Evolutionary conservation across 2,113 vertebrate species (phyloP), one percentile per base, ranked within the genome.

Genomic region (Propithecus coquereli): DNA sequence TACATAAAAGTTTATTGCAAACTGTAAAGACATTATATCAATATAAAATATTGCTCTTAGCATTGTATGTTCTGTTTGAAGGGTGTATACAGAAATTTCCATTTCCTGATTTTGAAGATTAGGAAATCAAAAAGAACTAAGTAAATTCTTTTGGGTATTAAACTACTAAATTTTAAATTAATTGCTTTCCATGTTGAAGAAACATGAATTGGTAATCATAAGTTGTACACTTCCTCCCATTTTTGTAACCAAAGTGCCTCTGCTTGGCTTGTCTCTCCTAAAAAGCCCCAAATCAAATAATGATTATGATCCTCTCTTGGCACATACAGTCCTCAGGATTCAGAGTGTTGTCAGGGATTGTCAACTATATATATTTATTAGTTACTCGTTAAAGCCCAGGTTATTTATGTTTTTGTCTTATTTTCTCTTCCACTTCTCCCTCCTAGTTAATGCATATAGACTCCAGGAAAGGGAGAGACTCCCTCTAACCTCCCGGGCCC

Each of bases 101-200:
- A 87, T 90, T 95, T 94, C 79, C 63, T 95, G 17, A 87, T 81
- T 63, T 91, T 86, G 52, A 87, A 57, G 37, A 94, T 91, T 12
- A 94, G 65, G 52, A 80, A 93, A 70, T 86, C n/a, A 86, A 52
- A 52, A 65, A 93, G 68, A 94, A 61, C 61, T 91, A 91, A 8
- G 5, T 79, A 81, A 93, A 80, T 87, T 96, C n/a, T 85, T 95
- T 82, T 86, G 25, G 76, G 40, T 83, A 52, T 93, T 61, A 87
- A 82, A 70, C n/a, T 70, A 73, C 7, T 94, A 90, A 94, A 93
- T 97, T 94, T 95, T 96, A 89, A 82, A 93, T 96, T 79, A 96
- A 20, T 92, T 96, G 71, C 61, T 96, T 96, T 95, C 68, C 27
- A 17, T 90, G n/a, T 85, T 95, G 86, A 80, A 91, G 95, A 54